Conservation (phyloP, 2,888 invertebrate genomes). For the Ectemnius cavifrons region DNA sequence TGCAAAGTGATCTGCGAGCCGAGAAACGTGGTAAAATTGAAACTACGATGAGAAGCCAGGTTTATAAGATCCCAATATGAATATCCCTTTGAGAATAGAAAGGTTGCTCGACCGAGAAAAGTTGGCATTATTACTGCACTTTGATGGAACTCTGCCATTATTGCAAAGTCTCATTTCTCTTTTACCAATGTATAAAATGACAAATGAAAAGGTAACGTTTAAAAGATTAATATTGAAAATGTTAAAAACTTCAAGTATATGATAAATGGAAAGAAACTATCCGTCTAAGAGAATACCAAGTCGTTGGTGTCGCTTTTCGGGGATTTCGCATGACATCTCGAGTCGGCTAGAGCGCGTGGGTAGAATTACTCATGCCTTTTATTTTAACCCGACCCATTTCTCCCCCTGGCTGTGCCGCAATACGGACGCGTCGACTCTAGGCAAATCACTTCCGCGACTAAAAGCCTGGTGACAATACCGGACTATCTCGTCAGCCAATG, state of each 20-base stretch:
- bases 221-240: too few species aligned
- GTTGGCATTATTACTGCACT: too few species aligned
- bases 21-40: background rate
- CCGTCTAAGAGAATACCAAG: background rate
- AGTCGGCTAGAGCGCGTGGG: constrained; percentile 56
- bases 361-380: constrained; percentile 65
- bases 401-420: constrained; percentile 34
- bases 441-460: constrained; percentile 46
- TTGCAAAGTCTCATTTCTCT: too few species aligned
- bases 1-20: constrained; percentile 9
- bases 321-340: constrained; percentile 30
- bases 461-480: background rate
- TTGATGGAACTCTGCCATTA: too few species aligned
- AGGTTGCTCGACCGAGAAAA: too few species aligned
- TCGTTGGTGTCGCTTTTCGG: background rate
- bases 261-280: constrained; percentile 12
- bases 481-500: background rate
- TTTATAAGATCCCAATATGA: constrained; percentile 7
- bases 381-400: constrained; percentile 68
- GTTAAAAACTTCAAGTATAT: background rate
- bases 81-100: too few species aligned
- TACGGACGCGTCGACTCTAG: constrained; percentile 21
- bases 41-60: constrained; percentile 16
- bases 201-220: too few species aligned
- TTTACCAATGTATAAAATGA: too few species aligned